Evolutionary conservation across 1,140 invertebrate species (phyloP), one percentile per base, ranked within the genome.

Genomic region (Megathymus violae): DNA sequence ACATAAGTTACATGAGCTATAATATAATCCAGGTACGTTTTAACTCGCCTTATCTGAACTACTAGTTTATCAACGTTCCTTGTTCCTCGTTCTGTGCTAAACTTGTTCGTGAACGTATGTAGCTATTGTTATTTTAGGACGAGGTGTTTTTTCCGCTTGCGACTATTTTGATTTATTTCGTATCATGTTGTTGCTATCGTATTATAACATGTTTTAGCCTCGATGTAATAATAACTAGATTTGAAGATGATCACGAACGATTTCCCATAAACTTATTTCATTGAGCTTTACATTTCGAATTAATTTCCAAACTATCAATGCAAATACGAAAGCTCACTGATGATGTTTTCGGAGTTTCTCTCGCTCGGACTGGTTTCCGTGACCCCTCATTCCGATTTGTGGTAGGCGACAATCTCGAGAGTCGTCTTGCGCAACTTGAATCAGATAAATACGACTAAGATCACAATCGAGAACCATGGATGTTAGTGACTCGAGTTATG

Each of bases 341-440:
- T 52, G 50, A 52, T 16, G 11, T 13, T 52, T 38, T 40, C 25
- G 11, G 38, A 52, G 25, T 52, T 52, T 52, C 50, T 40, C 50
- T 25, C 17, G 36, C n/a, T 25, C 16, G 13, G 38, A 52, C 50
- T 40, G 34, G 50, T 52, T 52, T 52, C 11, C 16, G 17, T 52
- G 50, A 52, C 50, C 36, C 36, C 50, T 40, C 50, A 17, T 15
- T 36, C 31, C 47, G 9, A 31, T 31, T 31, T 16, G 31, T 19
- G 31, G 7, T 31, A 31, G 27, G 48, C 15, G 27, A 50, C 48
- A 31, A 13, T 16, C 16, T 38, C 16, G 15, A 11, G 17, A 5
- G 50, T 40, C 50, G 50, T 40, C 17, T 40, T 41, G 50, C 38
- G 50, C 40, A 54, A 54, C 50, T 54, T 54, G 50, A 54, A 15